Evolutionary conservation across 2,113 vertebrate genomes (phyloP).

Genomic region (Alaudala cheleensis): DNA sequence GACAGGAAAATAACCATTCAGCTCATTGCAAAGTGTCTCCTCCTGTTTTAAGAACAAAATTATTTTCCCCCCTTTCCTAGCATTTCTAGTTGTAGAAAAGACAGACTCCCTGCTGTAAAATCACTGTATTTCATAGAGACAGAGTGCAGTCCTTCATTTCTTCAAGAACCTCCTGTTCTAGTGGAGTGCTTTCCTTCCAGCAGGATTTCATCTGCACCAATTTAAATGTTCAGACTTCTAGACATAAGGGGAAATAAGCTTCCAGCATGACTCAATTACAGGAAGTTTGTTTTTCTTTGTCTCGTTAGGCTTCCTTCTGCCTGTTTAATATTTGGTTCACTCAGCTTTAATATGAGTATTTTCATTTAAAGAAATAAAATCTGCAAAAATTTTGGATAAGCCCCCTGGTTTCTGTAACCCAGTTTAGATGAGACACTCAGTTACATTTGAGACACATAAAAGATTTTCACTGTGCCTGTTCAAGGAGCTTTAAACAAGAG

Average conservation of each 20-base stretch:
- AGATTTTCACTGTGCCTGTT: neutral
- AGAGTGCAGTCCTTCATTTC: neutral
- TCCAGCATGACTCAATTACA: conserved; percentile 7
- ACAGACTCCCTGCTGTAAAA: neutral
- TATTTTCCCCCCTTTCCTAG: neutral
- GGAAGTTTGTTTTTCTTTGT: conserved; percentile 45
- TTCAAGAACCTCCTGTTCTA: neutral
- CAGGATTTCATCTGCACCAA: conserved; percentile 3
- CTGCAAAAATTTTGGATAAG: neutral
- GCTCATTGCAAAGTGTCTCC: neutral
- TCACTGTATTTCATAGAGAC: neutral
- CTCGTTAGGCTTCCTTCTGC: neutral
- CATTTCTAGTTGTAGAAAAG: neutral
- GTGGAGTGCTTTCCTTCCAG: neutral
- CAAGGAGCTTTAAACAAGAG: neutral
- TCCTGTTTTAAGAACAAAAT: neutral
- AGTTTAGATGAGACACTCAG: neutral
- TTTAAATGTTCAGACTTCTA: conserved; percentile 27
- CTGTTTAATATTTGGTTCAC: neutral
- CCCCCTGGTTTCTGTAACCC: neutral
- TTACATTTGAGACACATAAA: neutral
- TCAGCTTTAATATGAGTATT: neutral
- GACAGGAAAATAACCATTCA: neutral
- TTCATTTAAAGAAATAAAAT: conserved; percentile 35
- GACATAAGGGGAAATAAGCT: neutral